These are phyloP conservation scores for Lethrus apterus DNA, from an alignment of 1,140 invertebrate species.

Conservation along the genomic window DNA sequence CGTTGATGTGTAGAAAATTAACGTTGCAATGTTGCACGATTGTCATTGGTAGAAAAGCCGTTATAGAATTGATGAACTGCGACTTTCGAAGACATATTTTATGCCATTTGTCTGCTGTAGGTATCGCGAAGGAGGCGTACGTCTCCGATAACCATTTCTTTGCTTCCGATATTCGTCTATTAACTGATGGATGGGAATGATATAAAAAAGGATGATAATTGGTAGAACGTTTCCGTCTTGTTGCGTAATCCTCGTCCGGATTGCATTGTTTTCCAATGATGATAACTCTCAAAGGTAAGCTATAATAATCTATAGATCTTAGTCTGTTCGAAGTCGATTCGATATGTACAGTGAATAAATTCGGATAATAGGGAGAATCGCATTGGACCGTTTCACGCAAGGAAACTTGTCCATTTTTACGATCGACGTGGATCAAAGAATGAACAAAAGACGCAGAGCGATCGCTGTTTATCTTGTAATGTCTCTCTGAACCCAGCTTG, in stretches of 20 bases:
- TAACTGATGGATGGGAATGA: constrained; percentile 46
- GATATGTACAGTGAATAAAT: constrained; percentile 77
- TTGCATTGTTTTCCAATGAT: constrained; percentile 67
- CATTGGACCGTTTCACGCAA: constrained; percentile 66
- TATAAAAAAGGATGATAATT: constrained; percentile 41
- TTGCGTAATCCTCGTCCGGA: too few species aligned
- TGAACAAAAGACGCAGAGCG: constrained; percentile 74
- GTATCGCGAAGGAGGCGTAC: constrained; percentile 73
- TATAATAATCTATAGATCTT: constrained; percentile 75
- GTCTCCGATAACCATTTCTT: constrained; percentile 79
- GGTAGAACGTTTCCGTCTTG: constrained; percentile 40
- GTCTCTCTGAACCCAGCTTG: constrained; percentile 60
- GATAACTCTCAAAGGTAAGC: constrained; percentile 67
- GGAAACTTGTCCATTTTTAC: constrained; percentile 64
- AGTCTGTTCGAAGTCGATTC: constrained; percentile 74
- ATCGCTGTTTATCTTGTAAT: constrained; percentile 68
- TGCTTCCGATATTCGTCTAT: constrained; percentile 56
- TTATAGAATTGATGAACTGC: constrained; percentile 69
- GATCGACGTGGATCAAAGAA: constrained; percentile 66
- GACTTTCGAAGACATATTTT: constrained; percentile 70
- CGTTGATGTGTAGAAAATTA: constrained; percentile 67
- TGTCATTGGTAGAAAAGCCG: constrained; percentile 66
- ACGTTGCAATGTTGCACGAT: constrained; percentile 65
- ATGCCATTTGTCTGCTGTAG: constrained; percentile 66
- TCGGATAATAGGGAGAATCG: constrained; percentile 72